These are phyloP conservation scores for Macrosiphum euphorbiae DNA, from an alignment of 2,888 invertebrate genomes.

Conservation along the genomic window DNA sequence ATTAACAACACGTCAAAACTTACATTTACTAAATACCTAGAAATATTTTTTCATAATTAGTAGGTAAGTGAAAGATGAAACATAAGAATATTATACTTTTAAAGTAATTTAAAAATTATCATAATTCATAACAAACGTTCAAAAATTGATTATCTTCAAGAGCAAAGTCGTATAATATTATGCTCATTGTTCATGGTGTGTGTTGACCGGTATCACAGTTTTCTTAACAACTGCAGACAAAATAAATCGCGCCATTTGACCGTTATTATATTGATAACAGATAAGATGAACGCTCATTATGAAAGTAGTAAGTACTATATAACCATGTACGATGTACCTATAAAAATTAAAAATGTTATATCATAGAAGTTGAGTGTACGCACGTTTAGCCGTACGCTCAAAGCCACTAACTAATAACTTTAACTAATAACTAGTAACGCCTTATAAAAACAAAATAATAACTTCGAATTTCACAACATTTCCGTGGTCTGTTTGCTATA, in stretches of 20 bases:
- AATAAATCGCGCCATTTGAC: constrained; percentile 12
- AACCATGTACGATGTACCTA: too few relatives aligned
- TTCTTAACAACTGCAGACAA: background rate
- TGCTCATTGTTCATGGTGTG: background rate
- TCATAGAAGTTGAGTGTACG: too few relatives aligned
- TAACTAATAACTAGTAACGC: too few relatives aligned
- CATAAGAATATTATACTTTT: background rate
- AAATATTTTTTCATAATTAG: background rate
- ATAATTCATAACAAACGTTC: background rate
- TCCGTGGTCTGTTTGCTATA: too few relatives aligned
- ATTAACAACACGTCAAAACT: background rate
- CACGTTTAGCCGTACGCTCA: too few relatives aligned
- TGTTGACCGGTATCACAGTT: background rate
- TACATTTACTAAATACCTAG: background rate
- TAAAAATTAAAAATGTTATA: too few relatives aligned
- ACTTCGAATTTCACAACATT: too few relatives aligned
- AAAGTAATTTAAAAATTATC: background rate
- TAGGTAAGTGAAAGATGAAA: background rate
- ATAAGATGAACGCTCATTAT: background rate
- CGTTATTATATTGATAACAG: constrained; percentile 18
- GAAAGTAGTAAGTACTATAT: background rate
- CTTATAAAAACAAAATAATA: too few relatives aligned
- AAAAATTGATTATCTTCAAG: background rate
- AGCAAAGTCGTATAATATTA: background rate
- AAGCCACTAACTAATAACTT: too few relatives aligned